Evolutionary conservation across 2,888 invertebrate species (phyloP).

Genomic region (Ectemnius lituratus): DNA sequence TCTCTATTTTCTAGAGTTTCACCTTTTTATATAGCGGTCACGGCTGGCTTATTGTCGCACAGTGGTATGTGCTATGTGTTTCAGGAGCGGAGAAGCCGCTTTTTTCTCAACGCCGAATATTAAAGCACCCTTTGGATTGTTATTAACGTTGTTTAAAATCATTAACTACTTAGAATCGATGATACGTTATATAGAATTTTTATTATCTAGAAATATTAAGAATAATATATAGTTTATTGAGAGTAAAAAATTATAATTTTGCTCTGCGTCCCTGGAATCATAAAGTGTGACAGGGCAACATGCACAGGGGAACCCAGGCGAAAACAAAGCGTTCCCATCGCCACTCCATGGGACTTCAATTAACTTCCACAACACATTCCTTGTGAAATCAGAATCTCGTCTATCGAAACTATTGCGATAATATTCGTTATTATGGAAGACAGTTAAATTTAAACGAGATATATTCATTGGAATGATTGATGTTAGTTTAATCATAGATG

Average conservation of each 20-base stretch:
- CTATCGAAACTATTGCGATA: background rate
- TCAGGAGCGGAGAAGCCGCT: slow-evolving; percentile 53
- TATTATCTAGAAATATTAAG: no score
- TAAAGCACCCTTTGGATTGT: no score
- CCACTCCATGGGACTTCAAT: slow-evolving; percentile 33
- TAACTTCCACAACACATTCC: slow-evolving; percentile 22
- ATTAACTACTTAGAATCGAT: no score
- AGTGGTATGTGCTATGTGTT: slow-evolving; percentile 53
- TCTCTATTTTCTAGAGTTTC: slow-evolving; percentile 68
- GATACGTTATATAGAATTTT: no score
- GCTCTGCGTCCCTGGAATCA: slow-evolving; percentile 62
- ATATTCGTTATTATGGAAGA: background rate
- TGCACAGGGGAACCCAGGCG: slow-evolving; percentile 52
- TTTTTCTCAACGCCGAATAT: slow-evolving; percentile 2
- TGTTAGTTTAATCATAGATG: no score
- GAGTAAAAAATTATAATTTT: no score
- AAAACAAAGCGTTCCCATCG: slow-evolving; percentile 61
- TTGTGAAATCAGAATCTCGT: slow-evolving; percentile 26
- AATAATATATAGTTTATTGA: no score
- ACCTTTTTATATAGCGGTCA: slow-evolving; percentile 70
- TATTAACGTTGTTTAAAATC: no score
- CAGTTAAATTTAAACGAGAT: no score
- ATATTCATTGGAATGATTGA: no score
- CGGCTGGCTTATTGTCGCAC: slow-evolving; percentile 58
- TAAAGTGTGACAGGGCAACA: slow-evolving; percentile 65